Evolutionary conservation across 1,140 invertebrate genomes (phyloP).

Genomic region (Drosophila bocqueti): DNA sequence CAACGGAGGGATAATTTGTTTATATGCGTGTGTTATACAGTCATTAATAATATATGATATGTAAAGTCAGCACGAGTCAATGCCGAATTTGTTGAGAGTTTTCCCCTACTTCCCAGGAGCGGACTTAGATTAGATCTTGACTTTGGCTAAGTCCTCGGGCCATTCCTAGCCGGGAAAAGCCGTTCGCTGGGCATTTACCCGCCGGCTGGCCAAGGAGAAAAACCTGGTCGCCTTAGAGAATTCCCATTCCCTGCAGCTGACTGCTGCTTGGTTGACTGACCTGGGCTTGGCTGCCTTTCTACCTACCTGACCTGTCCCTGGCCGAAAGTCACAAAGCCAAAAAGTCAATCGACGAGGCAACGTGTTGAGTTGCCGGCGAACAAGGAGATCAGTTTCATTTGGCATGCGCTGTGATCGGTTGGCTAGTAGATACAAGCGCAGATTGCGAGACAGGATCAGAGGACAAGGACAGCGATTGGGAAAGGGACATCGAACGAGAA

Average conservation of each 20-base stretch:
- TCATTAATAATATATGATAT: neutral
- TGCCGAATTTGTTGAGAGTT: neutral
- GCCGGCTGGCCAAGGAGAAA: slow-evolving; percentile 49
- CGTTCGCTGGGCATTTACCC: slow-evolving; percentile 39
- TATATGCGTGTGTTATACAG: slow-evolving; percentile 2
- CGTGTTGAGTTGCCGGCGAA: neutral
- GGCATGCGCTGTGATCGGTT: slow-evolving; percentile 63
- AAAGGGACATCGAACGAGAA: slow-evolving; percentile 1
- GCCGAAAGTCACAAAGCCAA: slow-evolving; percentile 29
- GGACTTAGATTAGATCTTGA: slow-evolving; percentile 36
- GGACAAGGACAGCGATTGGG: slow-evolving; percentile 18
- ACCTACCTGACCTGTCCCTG: neutral
- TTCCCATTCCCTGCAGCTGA: slow-evolving; percentile 39
- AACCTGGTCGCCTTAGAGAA: slow-evolving; percentile 10
- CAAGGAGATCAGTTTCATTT: slow-evolving; percentile 52
- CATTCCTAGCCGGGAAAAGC: slow-evolving; percentile 63
- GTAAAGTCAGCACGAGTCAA: no score
- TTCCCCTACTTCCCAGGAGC: neutral
- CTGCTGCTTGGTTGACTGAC: slow-evolving; percentile 35
- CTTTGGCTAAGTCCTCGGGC: slow-evolving; percentile 47
- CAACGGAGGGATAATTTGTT: slow-evolving; percentile 85
- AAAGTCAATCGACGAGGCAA: slow-evolving; percentile 41
- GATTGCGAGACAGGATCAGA: slow-evolving; percentile 24
- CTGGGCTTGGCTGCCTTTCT: slow-evolving; percentile 11
- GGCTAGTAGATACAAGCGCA: slow-evolving; percentile 14